Evolutionary conservation across 2,888 invertebrate species (phyloP).

Genomic region (Agrochola litura): DNA sequence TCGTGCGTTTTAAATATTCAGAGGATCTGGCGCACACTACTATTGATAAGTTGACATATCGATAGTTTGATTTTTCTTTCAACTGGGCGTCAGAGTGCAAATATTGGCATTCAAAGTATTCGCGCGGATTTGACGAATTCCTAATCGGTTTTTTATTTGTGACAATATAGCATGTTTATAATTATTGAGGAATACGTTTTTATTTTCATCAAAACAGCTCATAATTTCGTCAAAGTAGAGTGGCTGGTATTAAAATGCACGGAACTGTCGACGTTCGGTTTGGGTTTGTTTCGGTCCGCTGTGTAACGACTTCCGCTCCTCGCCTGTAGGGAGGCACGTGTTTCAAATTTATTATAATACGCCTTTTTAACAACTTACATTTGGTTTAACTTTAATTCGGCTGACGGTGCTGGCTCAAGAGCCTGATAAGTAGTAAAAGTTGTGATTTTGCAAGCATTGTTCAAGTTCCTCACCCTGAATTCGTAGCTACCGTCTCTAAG

Average conservation of each 20-base stretch:
- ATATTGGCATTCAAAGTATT: conserved; percentile 11
- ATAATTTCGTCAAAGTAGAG: conserved; percentile 22
- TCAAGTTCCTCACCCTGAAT: background rate
- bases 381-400: conserved; percentile 10
- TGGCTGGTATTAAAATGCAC: conserved; percentile 72
- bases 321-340: conserved; percentile 68
- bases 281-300: conserved; percentile 53
- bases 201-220: conserved; percentile 40
- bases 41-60: background rate
- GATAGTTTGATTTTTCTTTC: background rate
- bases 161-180: background rate
- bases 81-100: background rate
- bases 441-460: background rate
- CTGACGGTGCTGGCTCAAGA: background rate
- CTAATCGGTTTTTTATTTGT: conserved; percentile 9
- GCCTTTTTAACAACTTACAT: conserved; percentile 36
- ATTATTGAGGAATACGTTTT: background rate
- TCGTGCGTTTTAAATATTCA: background rate
- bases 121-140: conserved; percentile 12
- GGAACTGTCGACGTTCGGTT: conserved; percentile 64
- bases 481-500: background rate
- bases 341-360: conserved; percentile 71
- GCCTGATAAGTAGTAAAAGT: too few species aligned
- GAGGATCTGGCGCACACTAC: background rate
- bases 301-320: conserved; percentile 79